phyloP scores from a whole-genome alignment of 1,140 invertebrate genomes.

The Phortica variegata region DNA sequence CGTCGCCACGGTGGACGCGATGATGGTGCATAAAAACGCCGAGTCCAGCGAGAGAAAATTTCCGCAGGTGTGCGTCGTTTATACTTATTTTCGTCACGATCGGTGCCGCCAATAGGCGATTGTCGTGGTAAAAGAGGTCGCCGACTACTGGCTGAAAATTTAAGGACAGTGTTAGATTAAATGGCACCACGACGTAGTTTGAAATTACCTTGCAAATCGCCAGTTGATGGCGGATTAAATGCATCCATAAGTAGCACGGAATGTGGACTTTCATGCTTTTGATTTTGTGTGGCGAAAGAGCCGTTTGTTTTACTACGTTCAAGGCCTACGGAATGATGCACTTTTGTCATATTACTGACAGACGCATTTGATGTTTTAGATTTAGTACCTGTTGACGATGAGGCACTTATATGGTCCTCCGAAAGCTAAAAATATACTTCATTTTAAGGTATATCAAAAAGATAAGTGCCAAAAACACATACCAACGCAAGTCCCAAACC shows the following conservation, averaged over 20 bases:
- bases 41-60: constrained; percentile 54
- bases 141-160: constrained; percentile 38
- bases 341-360: constrained; percentile 49
- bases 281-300: too few relatives aligned
- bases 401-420: constrained; percentile 33
- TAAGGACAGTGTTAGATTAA: not conserved
- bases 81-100: constrained; percentile 56
- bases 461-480: not conserved
- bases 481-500: constrained; percentile 50
- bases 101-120: constrained; percentile 47
- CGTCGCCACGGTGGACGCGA: constrained; percentile 54
- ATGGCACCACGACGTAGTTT: not conserved
- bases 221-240: constrained; percentile 48
- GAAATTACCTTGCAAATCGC: constrained; percentile 40
- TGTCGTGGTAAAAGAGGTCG: constrained; percentile 48
- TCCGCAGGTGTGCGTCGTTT: constrained; percentile 50
- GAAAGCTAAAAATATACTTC: constrained; percentile 21
- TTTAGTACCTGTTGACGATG: constrained; percentile 15
- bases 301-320: constrained; percentile 45
- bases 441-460: not conserved
- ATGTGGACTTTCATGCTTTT: constrained; percentile 45
- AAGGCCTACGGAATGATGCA: constrained; percentile 34
- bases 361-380: constrained; percentile 22
- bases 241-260: constrained; percentile 55
- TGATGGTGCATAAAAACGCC: constrained; percentile 54